Evolutionary conservation across 2,797 vertebrate species (phyloP), one percentile per base, ranked within the genome.

Genomic region (Coccyzus lansbergi): DNA sequence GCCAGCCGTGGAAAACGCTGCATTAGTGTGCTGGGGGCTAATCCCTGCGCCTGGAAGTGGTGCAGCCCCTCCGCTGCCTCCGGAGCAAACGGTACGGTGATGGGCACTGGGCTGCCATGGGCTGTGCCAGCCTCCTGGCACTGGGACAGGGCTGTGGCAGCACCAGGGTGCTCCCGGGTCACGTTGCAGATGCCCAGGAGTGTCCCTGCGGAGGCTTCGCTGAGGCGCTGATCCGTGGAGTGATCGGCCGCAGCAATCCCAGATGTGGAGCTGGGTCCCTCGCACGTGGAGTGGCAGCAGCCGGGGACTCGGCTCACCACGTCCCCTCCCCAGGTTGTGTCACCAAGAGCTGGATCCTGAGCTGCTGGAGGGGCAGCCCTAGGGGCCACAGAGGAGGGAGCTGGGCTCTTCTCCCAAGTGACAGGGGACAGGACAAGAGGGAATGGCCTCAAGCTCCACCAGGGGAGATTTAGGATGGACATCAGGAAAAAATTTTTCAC

Each of bases 121-220:
- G 53, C 71, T 59, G 64, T 0, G 0, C 36, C 62, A 46, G 15
- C 20, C 29, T 56, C 48, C 6, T 7, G 2, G 60, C 2, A 2
- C 69, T 64, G 8, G 26, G 26, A 19, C 7, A 0, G 85, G 60
- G 65, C 85, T 6, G 4, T 9, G 74, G 68, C 69, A 49, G 64
- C 34, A 60, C 79, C 58, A 4, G 18, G 36, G 56, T 5, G 34
- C 69, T 83, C 60, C 60, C 1, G 1, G 75, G 38, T 94, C 93
- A 95, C 68, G n/a, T 86, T 95, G 95, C 93, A 69, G 71, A 74
- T 80, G 86, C 88, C 81, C 91, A 86, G 15, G 74, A 65, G 55
- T 9, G 56, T 92, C 83, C 90, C 86, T 7, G 2, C 6, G 33
- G 88, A 72, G 86, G 63, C 65, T 74, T 76, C 46, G 25, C 38